phyloP scores from a whole-genome alignment of 2,888 invertebrate species.

The Neuroscelio doddi region DNA sequence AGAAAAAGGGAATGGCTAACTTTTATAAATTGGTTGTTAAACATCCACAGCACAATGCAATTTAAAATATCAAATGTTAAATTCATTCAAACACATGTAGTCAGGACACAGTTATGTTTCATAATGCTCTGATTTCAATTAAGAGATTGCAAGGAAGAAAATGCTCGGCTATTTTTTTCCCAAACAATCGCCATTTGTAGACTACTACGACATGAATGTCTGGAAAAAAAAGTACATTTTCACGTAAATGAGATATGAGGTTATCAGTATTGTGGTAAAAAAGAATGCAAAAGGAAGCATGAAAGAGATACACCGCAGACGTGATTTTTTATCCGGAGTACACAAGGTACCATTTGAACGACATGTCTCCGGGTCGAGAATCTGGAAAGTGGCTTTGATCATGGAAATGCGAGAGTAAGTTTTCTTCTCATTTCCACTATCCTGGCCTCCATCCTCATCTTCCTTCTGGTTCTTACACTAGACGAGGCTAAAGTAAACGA shows the following conservation, averaged over 20 bases:
- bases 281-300: background rate
- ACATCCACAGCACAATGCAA: too few species aligned
- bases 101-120: too few species aligned
- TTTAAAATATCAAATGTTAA: too few species aligned
- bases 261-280: background rate
- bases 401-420: background rate
- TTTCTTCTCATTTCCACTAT: conserved; percentile 1
- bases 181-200: too few species aligned
- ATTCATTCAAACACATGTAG: too few species aligned
- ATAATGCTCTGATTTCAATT: too few species aligned
- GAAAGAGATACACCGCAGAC: background rate
- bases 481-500: background rate
- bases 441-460: background rate
- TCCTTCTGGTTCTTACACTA: background rate
- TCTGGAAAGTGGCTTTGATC: conserved; percentile 17
- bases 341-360: conserved; percentile 14
- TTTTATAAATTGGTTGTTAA: too few species aligned
- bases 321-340: conserved; percentile 7
- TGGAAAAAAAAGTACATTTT: background rate
- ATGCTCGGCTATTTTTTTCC: too few species aligned
- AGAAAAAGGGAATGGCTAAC: too few species aligned
- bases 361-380: background rate
- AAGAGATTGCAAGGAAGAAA: too few species aligned
- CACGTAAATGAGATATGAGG: conserved; percentile 31
- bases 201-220: too few species aligned